These are phyloP conservation scores for Brienomyrus longianalis DNA, from an alignment of 2,113 vertebrate species.

Conservation along the genomic window DNA sequence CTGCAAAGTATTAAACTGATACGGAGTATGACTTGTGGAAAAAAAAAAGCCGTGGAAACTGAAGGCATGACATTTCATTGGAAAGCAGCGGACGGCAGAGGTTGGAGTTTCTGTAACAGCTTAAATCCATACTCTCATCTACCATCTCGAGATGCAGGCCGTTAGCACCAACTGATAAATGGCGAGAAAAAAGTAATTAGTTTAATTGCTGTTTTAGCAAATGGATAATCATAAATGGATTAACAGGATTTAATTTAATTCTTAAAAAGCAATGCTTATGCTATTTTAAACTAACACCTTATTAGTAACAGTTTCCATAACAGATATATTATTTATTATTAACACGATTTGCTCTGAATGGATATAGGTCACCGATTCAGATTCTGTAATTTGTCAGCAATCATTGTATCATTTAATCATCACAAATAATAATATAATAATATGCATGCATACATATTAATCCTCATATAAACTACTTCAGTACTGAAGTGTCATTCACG, in stretches of 20 bases:
- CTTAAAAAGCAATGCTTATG: conserved; percentile 13
- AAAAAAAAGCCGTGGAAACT: background rate
- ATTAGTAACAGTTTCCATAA: conserved; percentile 21
- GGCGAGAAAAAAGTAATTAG: conserved; percentile 5
- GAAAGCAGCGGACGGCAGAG: background rate
- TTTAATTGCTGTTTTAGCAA: background rate
- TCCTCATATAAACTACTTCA: background rate
- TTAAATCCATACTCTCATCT: background rate
- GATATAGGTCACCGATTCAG: background rate
- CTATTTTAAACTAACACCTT: conserved; percentile 5
- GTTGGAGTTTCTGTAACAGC: background rate
- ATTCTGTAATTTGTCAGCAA: background rate
- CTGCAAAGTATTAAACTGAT: background rate
- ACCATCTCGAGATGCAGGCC: background rate
- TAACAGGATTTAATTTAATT: conserved; percentile 20
- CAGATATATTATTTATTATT: conserved; percentile 5
- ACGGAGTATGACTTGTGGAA: background rate
- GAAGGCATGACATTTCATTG: background rate
- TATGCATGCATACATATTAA: background rate
- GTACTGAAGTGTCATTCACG: background rate
- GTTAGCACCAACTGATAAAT: background rate
- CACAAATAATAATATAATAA: background rate
- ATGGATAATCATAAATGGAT: conserved; percentile 15
- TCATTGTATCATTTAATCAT: background rate
- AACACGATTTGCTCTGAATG: conserved; percentile 17